phyloP scores from a whole-genome alignment of 2,797 vertebrate genomes.

The Hypotaenidia philippensis region DNA sequence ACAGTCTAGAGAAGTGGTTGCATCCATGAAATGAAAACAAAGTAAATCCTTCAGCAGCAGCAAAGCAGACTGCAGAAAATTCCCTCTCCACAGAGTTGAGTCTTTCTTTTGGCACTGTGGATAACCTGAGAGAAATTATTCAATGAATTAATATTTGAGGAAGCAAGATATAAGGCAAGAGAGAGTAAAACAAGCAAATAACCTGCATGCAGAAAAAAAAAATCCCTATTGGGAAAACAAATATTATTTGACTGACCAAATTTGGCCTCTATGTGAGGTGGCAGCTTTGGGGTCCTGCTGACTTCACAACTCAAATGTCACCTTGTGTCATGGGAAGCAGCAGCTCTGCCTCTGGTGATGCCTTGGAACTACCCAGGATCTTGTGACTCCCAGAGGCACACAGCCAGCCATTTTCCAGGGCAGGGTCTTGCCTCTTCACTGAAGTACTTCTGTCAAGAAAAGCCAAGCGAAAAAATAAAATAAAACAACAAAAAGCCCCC shows the following conservation, averaged over 20 bases:
- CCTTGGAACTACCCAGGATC: background rate
- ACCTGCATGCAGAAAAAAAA: background rate
- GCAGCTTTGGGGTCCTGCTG: background rate
- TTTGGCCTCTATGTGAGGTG: background rate
- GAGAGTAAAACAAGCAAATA: background rate
- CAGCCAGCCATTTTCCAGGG: background rate
- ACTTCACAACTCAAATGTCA: background rate
- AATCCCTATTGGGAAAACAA: background rate
- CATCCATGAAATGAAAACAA: background rate
- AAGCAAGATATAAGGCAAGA: background rate
- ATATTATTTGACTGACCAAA: background rate
- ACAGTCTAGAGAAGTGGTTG: background rate
- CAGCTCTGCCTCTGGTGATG: background rate
- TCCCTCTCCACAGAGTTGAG: background rate
- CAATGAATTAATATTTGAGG: slow-evolving; percentile 5
- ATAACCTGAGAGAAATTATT: background rate
- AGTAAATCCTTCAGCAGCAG: background rate
- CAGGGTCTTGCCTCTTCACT: background rate
- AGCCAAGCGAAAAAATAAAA: background rate
- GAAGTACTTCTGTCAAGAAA: background rate
- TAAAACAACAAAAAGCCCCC: no score
- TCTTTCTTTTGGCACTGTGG: background rate
- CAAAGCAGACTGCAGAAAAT: background rate
- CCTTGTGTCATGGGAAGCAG: background rate
- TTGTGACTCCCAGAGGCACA: background rate